Evolutionary conservation across 2,113 vertebrate genomes (phyloP).

Genomic region (Spermophilus dauricus): DNA sequence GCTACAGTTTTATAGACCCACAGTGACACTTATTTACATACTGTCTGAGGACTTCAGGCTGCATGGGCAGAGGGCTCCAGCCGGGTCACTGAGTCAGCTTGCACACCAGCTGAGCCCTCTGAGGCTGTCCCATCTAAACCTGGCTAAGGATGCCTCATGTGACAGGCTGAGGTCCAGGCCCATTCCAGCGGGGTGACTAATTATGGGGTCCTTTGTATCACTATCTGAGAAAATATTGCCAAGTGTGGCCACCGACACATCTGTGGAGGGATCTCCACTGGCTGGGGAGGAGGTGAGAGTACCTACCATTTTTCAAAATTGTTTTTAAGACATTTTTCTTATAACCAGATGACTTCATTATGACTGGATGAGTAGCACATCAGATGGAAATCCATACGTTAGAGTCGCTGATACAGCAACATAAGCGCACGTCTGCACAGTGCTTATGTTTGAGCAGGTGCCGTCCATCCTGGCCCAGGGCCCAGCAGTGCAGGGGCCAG

Average conservation of each 20-base stretch:
- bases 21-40: fast-evolving
- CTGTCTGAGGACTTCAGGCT: not conserved
- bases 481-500: fast-evolving
- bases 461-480: not conserved
- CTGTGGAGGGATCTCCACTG: not conserved
- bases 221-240: not conserved
- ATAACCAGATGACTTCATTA: not conserved
- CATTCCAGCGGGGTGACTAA: not conserved
- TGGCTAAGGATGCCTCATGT: not conserved
- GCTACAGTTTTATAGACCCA: not conserved
- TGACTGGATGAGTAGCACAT: not conserved
- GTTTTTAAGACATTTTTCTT: not conserved
- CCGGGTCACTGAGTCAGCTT: not conserved
- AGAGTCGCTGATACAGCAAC: fast-evolving
- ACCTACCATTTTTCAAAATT: not conserved
- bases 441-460: not conserved
- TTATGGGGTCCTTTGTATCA: not conserved
- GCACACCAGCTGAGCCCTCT: not conserved
- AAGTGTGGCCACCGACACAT: fast-evolving
- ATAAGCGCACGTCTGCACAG: fast-evolving
- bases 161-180: not conserved
- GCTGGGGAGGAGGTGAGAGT: fast-evolving
- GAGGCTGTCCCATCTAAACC: not conserved
- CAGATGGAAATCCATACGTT: not conserved
- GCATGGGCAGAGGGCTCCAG: fast-evolving